Evolutionary conservation across 2,888 invertebrate species (phyloP).

Genomic region (Atethmia centrago): DNA sequence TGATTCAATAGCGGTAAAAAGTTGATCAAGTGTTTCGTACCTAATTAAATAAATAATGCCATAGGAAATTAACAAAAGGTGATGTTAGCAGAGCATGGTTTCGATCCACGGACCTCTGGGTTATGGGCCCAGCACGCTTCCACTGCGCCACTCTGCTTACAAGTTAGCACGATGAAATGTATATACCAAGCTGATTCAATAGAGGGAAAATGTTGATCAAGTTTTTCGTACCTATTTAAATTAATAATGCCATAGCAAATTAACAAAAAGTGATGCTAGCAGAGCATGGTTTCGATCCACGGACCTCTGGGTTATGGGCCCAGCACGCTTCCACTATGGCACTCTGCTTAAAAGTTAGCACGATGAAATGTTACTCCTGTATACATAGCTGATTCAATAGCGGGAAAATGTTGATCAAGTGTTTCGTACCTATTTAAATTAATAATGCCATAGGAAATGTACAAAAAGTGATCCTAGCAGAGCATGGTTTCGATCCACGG

Average conservation of each 20-base stretch:
- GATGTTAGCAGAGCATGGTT: constrained; percentile 86
- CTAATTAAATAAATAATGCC: too few relatives aligned
- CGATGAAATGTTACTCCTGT: neutral
- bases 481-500: constrained; percentile 95
- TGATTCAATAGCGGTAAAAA: too few relatives aligned
- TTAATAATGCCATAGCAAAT: too few relatives aligned
- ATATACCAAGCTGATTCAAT: too few relatives aligned
- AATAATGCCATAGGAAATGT: too few relatives aligned
- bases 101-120: constrained; percentile 98
- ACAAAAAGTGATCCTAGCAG: constrained; percentile 48
- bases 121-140: constrained; percentile 92
- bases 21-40: too few relatives aligned
- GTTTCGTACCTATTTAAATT: neutral
- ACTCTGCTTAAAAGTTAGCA: constrained; percentile 90
- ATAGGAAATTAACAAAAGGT: neutral
- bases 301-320: constrained; percentile 97
- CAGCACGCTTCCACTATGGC: constrained; percentile 96
- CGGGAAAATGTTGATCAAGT: neutral
- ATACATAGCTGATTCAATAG: neutral
- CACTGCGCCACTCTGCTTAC: neutral
- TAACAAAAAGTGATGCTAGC: constrained; percentile 34
- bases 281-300: constrained; percentile 94
- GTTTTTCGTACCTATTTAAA: too few relatives aligned
- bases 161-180: too few relatives aligned
- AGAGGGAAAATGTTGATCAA: too few relatives aligned